These are phyloP conservation scores for Heliocidaris erythrogramma DNA, from an alignment of 35 echinoderm and acorn worm genomes.

Conservation along the genomic window DNA sequence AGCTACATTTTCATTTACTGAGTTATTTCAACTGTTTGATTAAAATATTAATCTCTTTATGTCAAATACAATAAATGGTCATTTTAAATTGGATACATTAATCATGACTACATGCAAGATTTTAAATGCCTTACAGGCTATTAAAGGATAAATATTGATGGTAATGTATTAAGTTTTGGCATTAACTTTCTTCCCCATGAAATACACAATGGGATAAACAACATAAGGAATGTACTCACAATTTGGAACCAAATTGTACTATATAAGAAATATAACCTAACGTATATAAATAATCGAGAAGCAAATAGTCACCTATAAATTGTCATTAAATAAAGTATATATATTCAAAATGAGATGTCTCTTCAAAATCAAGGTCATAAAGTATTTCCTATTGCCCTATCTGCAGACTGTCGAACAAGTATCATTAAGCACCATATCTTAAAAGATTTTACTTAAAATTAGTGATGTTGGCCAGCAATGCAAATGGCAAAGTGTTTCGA, in stretches of 20 bases:
- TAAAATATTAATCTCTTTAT: not conserved
- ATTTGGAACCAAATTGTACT: not conserved
- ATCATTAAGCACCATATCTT: not conserved
- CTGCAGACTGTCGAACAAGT: not conserved
- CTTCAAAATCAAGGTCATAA: constrained; percentile 15
- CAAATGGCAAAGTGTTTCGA: not conserved
- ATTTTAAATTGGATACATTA: not conserved
- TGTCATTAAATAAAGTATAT: not conserved
- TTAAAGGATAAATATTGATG: not conserved
- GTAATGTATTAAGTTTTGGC: constrained; percentile 7
- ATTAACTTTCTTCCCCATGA: not conserved
- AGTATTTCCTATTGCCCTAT: not conserved
- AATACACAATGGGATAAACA: not conserved
- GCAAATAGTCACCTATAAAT: not conserved
- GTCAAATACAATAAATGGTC: not conserved
- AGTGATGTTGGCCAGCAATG: not conserved
- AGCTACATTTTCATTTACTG: not conserved
- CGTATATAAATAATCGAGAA: not conserved
- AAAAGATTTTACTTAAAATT: not conserved
- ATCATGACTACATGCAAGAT: not conserved
- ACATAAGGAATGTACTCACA: constrained; percentile 29
- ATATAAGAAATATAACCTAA: not conserved
- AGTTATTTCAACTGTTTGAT: not conserved
- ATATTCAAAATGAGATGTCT: constrained; percentile 10
- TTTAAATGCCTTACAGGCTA: not conserved